Evolutionary conservation across 2,797 vertebrate species (phyloP), one percentile per base, ranked within the genome.

Genomic region (Phrynocephalus forsythii): DNA sequence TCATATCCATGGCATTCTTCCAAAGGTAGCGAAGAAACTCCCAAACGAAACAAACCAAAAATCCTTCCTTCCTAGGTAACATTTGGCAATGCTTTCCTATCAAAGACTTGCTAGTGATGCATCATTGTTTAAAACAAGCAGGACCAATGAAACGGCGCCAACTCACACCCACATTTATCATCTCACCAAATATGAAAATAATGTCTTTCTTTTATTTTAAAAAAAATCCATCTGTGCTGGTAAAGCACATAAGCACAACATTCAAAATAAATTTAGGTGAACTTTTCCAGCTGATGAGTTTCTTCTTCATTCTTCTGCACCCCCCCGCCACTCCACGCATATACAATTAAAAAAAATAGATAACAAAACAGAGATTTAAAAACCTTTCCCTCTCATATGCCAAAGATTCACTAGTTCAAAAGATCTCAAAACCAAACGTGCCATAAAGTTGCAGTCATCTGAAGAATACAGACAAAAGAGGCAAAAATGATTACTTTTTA

Each of bases 131-230:
- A 86, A 91, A 93, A 93, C 9, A n/a, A 48, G 84, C 2, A 0
- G 69, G 84, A 30, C 76, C 88, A 92, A 67, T 73, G 87, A 93
- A 93, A 87, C 7, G 1, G 87, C 85, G 77, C 68, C 87, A 56
- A 88, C 87, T 72, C 90, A 77, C 86, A 38, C 86, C 90, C 88
- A 88, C 73, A 93, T 91, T 91, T 92, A 91, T 60, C 87, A 83
- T 84, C 83, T 84, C 79, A 33, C 44, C 24, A 88, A 90, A 88
- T 6, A 84, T 38, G 86, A 83, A 13, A 92, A 91, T 44, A 72
- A 50, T 71, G 82, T 83, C 60, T 63, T 63, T 63, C 15, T 16
- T 63, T 63, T 63, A 38, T 38, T 38, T 38, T 38, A 38, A 63
- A 63, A 63, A 63, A 16, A 63, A 63, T 60, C 85, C 78, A 78